Evolutionary conservation across 2,797 vertebrate genomes (phyloP).

Genomic region (Rhinogobio ventralis): DNA sequence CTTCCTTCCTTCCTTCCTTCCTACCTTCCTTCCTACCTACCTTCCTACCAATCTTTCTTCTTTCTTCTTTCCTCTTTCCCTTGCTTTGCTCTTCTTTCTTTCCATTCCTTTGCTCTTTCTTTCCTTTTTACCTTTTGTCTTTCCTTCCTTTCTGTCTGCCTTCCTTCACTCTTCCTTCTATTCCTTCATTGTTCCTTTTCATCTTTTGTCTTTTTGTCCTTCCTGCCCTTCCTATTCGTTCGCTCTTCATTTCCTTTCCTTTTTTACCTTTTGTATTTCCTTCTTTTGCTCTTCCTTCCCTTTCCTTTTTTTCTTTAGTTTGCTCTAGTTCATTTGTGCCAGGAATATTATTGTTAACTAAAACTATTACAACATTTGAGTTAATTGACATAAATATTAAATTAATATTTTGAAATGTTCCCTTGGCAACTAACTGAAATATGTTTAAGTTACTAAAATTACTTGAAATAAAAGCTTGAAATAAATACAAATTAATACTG

Average conservation of each 20-base stretch:
- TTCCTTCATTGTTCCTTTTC: not conserved
- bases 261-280: not conserved
- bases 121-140: not conserved
- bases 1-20: not conserved
- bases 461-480: not conserved
- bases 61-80: not conserved
- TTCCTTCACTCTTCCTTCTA: not conserved
- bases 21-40: not conserved
- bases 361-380: not conserved
- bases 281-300: not conserved
- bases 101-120: not conserved
- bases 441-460: not conserved
- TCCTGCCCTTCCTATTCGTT: not conserved
- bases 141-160: not conserved
- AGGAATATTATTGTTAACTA: not conserved
- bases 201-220: not conserved
- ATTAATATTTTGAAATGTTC: not conserved
- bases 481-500: not conserved
- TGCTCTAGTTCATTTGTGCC: not conserved
- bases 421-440: not conserved
- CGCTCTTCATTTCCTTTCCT: no score
- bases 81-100: not conserved
- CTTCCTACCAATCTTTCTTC: not conserved
- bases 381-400: not conserved
- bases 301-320: not conserved